Conservation (phyloP, 1,140 invertebrate genomes). For the Metaphire vulgaris region DNA sequence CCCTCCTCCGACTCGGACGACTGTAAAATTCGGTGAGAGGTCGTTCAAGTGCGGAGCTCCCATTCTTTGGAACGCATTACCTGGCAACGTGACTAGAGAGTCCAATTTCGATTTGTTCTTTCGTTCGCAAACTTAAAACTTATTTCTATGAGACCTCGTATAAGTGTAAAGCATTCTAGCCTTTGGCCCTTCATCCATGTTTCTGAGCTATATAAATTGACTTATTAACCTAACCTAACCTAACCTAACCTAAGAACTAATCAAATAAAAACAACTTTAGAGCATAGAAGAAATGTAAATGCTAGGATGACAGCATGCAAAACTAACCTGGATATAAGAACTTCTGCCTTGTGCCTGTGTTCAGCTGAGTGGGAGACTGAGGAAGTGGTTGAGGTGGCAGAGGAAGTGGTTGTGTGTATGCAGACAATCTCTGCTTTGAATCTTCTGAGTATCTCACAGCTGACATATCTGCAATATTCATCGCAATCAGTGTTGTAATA, state of each 20-base stretch:
- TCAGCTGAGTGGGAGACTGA: not conserved
- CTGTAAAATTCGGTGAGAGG: too few relatives aligned
- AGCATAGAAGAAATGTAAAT: not conserved
- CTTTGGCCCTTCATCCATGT: too few relatives aligned
- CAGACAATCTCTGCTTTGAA: not conserved
- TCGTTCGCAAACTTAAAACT: too few relatives aligned
- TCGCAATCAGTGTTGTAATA: not conserved
- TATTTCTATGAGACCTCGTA: not conserved
- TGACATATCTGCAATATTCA: not conserved
- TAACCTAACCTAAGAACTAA: too few relatives aligned
- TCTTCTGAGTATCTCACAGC: not conserved
- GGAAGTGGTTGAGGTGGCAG: not conserved
- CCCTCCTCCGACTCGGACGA: too few relatives aligned
- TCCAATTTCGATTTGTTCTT: too few relatives aligned
- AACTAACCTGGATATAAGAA: not conserved
- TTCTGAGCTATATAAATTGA: too few relatives aligned
- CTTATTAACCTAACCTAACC: too few relatives aligned
- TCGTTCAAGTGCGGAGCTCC: too few relatives aligned
- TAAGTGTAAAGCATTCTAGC: not conserved
- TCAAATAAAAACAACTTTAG: not conserved
- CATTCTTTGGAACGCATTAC: too few relatives aligned
- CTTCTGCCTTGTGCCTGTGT: not conserved
- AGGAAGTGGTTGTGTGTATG: too few relatives aligned
- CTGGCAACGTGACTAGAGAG: too few relatives aligned
- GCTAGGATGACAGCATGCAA: not conserved